Evolutionary conservation across 1,140 invertebrate genomes (phyloP), one percentile per base, ranked within the genome.

Genomic region (Drosophila chauvacae): DNA sequence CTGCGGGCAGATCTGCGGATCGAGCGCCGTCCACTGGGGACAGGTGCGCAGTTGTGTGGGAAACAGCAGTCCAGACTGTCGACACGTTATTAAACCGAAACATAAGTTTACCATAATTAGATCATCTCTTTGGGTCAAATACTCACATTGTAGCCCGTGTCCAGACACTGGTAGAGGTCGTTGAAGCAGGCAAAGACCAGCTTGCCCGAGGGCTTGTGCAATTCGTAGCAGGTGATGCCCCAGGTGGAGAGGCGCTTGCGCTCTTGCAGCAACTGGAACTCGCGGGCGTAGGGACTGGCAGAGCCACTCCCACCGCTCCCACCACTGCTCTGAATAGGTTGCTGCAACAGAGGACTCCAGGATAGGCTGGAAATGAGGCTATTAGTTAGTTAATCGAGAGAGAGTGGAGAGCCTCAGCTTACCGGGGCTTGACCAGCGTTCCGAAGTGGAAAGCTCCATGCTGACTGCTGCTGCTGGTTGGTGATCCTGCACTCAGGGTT

Each of bases 181-280:
- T 97, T 97, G 1, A 96, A 96, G 70, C 97, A 97, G 42, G 98
- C 97, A 93, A 99, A 99, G 23, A 99, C 95, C 78, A 99, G 95
- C 87, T 96, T 96, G 23, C 97, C 97, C 55, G 95, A 95, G 4
- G 94, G 94, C 23, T 94, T 94, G 87, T 98, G 96, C 47, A 98
- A 93, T 90, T 99, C 97, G 90, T 98, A 99, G 13, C 97, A 97
- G 4, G 97, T 98, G 51, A 99, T 98, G 20, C 98, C 98, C 95
- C 97, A 98, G 1, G 97, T 97, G 1, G 97, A 95, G 11, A 98
- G 94, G 74, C 97, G 93, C 93, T 98, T 98, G 57, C 98, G 94
- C 92, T 99, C 98, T 93, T 97, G 96, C 59, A 98, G 93, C 50
- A 99, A 92, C 91, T 98, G 97, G 91, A 98, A 97, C 93, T 99